These are phyloP conservation scores for Drosophila bocki DNA, from an alignment of 1,140 invertebrate genomes.

Conservation along the genomic window DNA sequence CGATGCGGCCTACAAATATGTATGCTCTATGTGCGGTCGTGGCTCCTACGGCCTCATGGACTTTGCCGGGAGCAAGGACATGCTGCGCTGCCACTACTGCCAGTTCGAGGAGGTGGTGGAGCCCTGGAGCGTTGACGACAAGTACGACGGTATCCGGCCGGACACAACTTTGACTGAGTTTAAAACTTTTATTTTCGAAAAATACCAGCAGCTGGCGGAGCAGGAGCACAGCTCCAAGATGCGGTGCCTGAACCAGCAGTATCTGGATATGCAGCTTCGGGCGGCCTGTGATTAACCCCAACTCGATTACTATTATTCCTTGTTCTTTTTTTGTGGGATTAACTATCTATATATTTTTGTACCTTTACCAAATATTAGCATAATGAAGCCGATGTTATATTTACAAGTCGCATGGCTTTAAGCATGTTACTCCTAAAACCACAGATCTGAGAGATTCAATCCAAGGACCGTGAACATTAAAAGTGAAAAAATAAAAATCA, in stretches of 20 bases:
- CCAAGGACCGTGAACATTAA: too few species aligned
- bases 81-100: constrained; percentile 62
- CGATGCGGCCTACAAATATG: constrained; percentile 42
- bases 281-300: constrained; percentile 10
- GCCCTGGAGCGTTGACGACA: neutral
- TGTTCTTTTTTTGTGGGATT: constrained; percentile 5
- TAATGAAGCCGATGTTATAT: neutral
- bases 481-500: neutral
- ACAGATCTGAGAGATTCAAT: too few species aligned
- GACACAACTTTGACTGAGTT: constrained; percentile 45
- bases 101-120: constrained; percentile 66
- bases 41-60: constrained; percentile 42
- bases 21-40: constrained; percentile 45
- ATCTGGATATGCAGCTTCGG: constrained; percentile 4
- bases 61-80: constrained; percentile 21
- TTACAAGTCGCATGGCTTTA: neutral
- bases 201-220: constrained; percentile 33
- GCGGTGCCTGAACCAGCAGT: constrained; percentile 43
- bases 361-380: neutral
- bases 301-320: neutral
- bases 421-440: too few species aligned
- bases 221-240: constrained; percentile 51
- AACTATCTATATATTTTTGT: neutral
- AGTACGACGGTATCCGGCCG: constrained; percentile 18
- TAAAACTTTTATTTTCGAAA: constrained; percentile 41